Evolutionary conservation across 2,113 vertebrate genomes (phyloP).

Genomic region (Corydoras sp.): DNA sequence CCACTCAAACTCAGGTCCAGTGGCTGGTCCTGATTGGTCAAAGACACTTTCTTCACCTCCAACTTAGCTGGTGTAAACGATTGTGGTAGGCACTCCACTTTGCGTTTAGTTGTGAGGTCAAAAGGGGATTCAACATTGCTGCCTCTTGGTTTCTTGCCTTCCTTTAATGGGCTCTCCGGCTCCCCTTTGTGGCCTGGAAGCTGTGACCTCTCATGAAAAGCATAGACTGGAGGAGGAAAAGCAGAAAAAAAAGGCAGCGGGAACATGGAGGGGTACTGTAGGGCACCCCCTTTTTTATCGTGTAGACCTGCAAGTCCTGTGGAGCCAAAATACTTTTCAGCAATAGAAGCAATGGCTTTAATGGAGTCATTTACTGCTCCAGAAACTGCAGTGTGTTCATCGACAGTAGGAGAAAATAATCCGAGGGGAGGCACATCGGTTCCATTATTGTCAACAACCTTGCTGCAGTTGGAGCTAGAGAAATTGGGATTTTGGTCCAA

Average conservation of each 20-base stretch:
- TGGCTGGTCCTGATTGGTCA: conserved; percentile 83
- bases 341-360: conserved; percentile 98
- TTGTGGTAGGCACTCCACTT: conserved; percentile 78
- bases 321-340: conserved; percentile 99
- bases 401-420: conserved; percentile 83
- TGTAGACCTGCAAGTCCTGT: conserved; percentile 91
- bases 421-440: conserved; percentile 85
- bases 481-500: conserved; percentile 72
- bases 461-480: conserved; percentile 40
- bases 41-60: conserved; percentile 56
- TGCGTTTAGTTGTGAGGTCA: conserved; percentile 93
- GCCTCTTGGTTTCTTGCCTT: conserved; percentile 81
- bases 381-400: conserved; percentile 93
- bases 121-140: conserved; percentile 86
- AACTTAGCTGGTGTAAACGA: conserved; percentile 17
- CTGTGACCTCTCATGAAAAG: conserved; percentile 87
- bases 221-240: conserved; percentile 95
- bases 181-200: conserved; percentile 81
- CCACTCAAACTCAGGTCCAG: conserved; percentile 92
- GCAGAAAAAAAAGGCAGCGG: conserved; percentile 96
- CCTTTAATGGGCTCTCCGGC: conserved; percentile 75
- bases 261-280: conserved; percentile 98
- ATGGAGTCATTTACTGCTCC: conserved; percentile 99
- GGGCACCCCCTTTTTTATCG: conserved; percentile 89
- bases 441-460: conserved; percentile 62